These are phyloP conservation scores for Nebria salina DNA, from an alignment of 2,888 invertebrate genomes.

Conservation along the genomic window DNA sequence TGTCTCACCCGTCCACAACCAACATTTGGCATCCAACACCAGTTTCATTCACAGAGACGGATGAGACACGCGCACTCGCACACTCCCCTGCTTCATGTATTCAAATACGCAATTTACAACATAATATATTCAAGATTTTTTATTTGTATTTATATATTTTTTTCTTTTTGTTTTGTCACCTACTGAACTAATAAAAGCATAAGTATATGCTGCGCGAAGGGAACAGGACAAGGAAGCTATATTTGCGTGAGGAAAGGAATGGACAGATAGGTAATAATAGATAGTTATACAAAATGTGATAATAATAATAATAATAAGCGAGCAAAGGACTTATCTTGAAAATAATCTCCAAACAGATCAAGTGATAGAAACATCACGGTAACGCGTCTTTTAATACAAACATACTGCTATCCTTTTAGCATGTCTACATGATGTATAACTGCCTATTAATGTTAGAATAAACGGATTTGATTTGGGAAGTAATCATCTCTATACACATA, in stretches of 20 bases:
- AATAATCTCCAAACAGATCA: slow-evolving; percentile 1
- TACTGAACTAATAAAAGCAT: slow-evolving; percentile 60
- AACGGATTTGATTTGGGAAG: slow-evolving; percentile 16
- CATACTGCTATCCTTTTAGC: neutral
- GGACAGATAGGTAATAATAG: neutral
- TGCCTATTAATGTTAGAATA: neutral
- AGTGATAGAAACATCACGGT: neutral
- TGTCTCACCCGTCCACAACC: neutral
- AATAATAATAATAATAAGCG: neutral
- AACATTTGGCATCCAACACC: neutral
- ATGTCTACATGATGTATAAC: neutral
- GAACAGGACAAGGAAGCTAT: neutral
- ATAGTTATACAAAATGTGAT: neutral
- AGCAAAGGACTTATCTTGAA: neutral
- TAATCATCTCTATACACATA: slow-evolving; percentile 43
- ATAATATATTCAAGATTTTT: slow-evolving; percentile 51
- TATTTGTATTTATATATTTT: slow-evolving; percentile 54
- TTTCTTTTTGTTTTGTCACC: slow-evolving; percentile 57
- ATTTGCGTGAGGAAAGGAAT: slow-evolving; percentile 3
- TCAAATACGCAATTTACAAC: slow-evolving; percentile 48
- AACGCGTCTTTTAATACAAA: neutral
- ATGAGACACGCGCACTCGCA: neutral
- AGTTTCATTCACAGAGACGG: neutral
- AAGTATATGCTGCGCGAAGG: slow-evolving; percentile 49
- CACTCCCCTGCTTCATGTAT: slow-evolving; percentile 29